Evolutionary conservation across 2,888 invertebrate genomes (phyloP).

Genomic region (Drosophila antonietae): DNA sequence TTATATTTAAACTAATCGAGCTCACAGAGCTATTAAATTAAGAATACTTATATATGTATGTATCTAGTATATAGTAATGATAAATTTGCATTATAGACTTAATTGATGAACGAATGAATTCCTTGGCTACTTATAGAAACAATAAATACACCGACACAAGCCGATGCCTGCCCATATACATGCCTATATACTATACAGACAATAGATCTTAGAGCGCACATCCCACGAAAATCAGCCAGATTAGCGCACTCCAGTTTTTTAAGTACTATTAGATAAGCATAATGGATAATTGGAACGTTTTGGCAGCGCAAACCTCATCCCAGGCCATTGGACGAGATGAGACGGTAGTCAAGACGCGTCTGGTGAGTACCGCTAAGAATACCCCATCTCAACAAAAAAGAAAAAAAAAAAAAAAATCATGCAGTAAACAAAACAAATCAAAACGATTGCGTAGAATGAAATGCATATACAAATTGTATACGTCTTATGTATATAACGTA

Average conservation of each 20-base stretch:
- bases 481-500: not conserved
- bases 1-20: too few species aligned
- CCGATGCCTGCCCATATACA: constrained; percentile 24
- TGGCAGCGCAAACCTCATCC: constrained; percentile 88
- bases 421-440: constrained; percentile 68
- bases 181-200: constrained; percentile 21
- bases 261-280: constrained; percentile 35
- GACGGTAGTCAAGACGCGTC: constrained; percentile 78
- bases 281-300: constrained; percentile 91
- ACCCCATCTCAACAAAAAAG: not conserved
- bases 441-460: constrained; percentile 46
- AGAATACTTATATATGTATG: too few species aligned
- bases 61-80: not conserved
- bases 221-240: constrained; percentile 32
- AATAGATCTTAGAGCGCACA: constrained; percentile 41
- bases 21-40: not conserved
- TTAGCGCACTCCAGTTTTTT: constrained; percentile 26
- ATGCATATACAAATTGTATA: constrained; percentile 22
- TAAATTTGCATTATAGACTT: constrained; percentile 10
- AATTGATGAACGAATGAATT: constrained; percentile 56
- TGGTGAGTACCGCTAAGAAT: constrained; percentile 73
- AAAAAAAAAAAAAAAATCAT: constrained; percentile 7
- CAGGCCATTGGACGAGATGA: constrained; percentile 90
- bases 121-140: constrained; percentile 60
- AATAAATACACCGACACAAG: constrained; percentile 40